Conservation (phyloP, 2,797 vertebrate species). For the Simalia tracyae region DNA sequence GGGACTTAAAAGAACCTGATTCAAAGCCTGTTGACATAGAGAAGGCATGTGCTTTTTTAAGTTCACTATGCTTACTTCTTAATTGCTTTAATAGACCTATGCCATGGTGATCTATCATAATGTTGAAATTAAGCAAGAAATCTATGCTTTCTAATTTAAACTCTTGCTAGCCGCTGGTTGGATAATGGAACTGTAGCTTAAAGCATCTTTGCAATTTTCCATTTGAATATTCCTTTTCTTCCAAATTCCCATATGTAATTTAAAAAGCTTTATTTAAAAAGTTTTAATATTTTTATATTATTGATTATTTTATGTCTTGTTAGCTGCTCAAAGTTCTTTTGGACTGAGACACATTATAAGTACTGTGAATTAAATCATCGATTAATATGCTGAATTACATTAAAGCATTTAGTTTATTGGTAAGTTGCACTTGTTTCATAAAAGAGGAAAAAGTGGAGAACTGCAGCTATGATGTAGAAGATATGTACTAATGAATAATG, state of each 20-base stretch:
- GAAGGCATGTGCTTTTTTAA: conserved; percentile 1
- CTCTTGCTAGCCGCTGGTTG: not conserved
- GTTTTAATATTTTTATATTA: not conserved
- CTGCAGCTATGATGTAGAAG: not conserved
- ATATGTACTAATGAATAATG: not conserved
- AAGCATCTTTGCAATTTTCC: not conserved
- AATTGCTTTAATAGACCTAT: conserved; percentile 14
- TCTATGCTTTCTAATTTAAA: not conserved
- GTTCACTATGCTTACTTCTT: not conserved
- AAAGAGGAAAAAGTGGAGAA: not conserved
- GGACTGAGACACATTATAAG: not conserved
- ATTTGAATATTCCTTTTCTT: not conserved
- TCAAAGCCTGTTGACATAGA: conserved; percentile 38
- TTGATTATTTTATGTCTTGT: not conserved
- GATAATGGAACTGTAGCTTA: not conserved
- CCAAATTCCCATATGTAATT: not conserved
- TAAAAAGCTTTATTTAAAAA: not conserved
- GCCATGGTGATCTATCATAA: not conserved
- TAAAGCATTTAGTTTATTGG: not conserved
- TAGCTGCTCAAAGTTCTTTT: not conserved
- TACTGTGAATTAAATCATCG: not conserved
- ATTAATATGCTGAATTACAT: not conserved
- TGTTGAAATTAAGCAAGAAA: not conserved
- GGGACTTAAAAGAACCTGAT: conserved; percentile 7
- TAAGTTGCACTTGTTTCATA: not conserved